A percentile compares a stretch with the other conserved stretches of the same genome.
These are phyloP conservation scores for Nibea albiflora DNA, from an alignment of 2,113 vertebrate species.

Conservation along the genomic window DNA sequence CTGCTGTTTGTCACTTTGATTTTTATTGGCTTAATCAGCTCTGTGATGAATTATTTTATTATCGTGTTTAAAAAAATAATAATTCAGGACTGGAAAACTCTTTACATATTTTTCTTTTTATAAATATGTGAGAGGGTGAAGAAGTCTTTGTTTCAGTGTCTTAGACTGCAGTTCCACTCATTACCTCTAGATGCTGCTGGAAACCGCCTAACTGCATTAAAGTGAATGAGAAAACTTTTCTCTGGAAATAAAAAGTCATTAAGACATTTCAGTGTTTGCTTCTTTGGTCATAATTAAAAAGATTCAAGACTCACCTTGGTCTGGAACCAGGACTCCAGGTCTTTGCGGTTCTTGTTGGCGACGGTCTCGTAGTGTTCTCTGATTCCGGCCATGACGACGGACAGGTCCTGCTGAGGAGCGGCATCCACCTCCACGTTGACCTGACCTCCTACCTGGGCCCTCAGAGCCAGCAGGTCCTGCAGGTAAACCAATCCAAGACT, in stretches of 20 bases:
- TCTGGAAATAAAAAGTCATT: background rate
- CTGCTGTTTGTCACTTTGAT: background rate
- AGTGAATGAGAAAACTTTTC: background rate
- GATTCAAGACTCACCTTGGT: conserved; percentile 55
- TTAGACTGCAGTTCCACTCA: background rate
- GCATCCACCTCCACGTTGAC: conserved; percentile 82
- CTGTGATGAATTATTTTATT: no score
- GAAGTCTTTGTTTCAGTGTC: background rate
- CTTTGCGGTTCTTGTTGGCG: conserved; percentile 82
- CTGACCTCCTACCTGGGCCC: conserved; percentile 63
- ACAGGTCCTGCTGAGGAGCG: conserved; percentile 71
- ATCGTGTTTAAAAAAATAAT: background rate
- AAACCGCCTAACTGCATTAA: background rate
- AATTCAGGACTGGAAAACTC: no score
- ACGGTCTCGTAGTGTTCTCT: conserved; percentile 86
- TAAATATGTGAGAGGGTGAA: no score
- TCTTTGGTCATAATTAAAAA: background rate
- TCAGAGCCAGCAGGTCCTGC: conserved; percentile 61
- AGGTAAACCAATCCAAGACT: background rate
- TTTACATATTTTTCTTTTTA: no score
- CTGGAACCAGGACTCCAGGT: conserved; percentile 82
- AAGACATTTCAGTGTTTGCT: no score
- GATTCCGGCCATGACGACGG: conserved; percentile 65
- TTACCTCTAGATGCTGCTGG: background rate
- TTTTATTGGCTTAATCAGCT: background rate